A percentile compares a stretch with the other conserved stretches of the same genome.
phyloP scores from a whole-genome alignment of 1,140 invertebrate genomes.

The Aphelinus atriplicis region DNA sequence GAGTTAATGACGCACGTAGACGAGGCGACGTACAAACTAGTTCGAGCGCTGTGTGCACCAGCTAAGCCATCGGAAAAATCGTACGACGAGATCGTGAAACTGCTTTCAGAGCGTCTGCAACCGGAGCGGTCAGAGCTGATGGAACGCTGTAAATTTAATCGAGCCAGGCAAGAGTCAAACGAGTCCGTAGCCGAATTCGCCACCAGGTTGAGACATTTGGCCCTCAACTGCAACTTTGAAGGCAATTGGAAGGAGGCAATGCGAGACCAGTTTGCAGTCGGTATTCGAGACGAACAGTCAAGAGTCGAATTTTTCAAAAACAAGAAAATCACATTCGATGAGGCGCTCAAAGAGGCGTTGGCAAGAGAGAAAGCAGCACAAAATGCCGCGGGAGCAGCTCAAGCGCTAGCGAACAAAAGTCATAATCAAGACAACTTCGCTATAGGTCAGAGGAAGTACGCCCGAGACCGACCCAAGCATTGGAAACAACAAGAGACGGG shows the following conservation, averaged over 20 bases:
- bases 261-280: constrained; percentile 30
- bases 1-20: constrained; percentile 22
- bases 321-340: constrained; percentile 19
- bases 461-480: not conserved
- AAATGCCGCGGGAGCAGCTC: constrained; percentile 11
- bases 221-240: constrained; percentile 24
- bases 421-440: not conserved
- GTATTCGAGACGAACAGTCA: constrained; percentile 1
- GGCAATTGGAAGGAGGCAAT: constrained; percentile 5
- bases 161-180: constrained; percentile 15
- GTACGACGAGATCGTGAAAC: not conserved
- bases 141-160: constrained; percentile 27
- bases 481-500: no score
- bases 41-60: not conserved
- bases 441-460: not conserved
- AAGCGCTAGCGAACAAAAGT: not conserved
- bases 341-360: constrained; percentile 28
- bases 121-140: constrained; percentile 4
- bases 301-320: constrained; percentile 29
- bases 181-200: constrained; percentile 34
- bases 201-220: not conserved
- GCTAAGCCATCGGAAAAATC: not conserved
- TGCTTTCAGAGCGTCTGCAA: not conserved
- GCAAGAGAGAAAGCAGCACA: constrained; percentile 30
- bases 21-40: constrained; percentile 2